A percentile compares a stretch with the other conserved stretches of the same genome.
Conservation (phyloP, 2,888 invertebrate species). For the Hoplodrina ambigua region DNA sequence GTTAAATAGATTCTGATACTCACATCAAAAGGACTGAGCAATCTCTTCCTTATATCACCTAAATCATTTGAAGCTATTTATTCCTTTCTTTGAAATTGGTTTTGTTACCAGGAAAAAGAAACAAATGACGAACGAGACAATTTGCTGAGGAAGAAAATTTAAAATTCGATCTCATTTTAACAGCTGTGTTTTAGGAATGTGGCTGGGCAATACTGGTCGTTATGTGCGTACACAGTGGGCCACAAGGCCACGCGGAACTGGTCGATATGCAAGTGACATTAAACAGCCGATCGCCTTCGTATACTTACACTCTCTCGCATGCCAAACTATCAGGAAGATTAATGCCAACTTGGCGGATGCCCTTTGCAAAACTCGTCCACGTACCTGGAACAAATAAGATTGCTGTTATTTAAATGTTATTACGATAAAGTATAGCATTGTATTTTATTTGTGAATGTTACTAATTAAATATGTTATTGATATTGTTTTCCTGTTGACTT, state of each 20-base stretch:
- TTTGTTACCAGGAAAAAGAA: conserved; percentile 5
- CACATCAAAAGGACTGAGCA: conserved; percentile 7
- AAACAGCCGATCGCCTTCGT: conserved; percentile 75
- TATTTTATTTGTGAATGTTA: background rate
- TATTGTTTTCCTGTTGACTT: background rate
- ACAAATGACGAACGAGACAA: conserved; percentile 9
- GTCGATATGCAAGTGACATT: conserved; percentile 74
- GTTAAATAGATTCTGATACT: conserved; percentile 10
- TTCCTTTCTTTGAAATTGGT: background rate
- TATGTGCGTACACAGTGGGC: conserved; percentile 45
- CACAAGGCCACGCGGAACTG: conserved; percentile 79
- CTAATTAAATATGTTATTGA: background rate
- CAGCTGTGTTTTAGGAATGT: conserved; percentile 21
- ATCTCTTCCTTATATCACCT: background rate
- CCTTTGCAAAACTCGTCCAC: conserved; percentile 54
- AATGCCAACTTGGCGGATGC: conserved; percentile 49
- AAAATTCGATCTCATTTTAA: conserved; percentile 8
- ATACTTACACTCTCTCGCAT: conserved; percentile 63
- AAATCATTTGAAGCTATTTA: conserved; percentile 1
- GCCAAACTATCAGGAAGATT: conserved; percentile 56
- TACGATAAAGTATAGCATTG: background rate
- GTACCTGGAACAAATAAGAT: conserved; percentile 60
- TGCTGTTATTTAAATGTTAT: conserved; percentile 31
- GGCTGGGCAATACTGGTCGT: conserved; percentile 8
- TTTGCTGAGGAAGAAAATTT: background rate